These are phyloP conservation scores for Steinernema carpocapsae DNA, from an alignment of 2,888 invertebrate genomes.

Conservation along the genomic window DNA sequence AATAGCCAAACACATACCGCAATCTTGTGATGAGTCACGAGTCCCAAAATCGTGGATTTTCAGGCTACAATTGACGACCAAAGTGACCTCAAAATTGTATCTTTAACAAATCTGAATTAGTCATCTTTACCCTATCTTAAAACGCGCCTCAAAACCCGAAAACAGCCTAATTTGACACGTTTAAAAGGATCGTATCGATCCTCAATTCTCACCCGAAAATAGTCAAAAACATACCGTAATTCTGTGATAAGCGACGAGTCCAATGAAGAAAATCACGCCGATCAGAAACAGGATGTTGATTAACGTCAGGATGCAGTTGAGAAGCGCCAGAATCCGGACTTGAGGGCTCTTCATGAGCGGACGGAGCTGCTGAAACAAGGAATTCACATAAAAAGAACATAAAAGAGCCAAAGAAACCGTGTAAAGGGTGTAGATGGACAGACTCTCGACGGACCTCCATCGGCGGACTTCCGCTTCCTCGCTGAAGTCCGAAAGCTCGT, in stretches of 20 bases:
- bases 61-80: no score
- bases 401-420: neutral
- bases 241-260: neutral
- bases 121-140: no score
- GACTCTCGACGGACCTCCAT: slow-evolving; percentile 5
- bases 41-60: no score
- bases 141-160: no score
- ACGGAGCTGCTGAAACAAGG: neutral
- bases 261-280: neutral
- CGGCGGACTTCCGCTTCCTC: slow-evolving; percentile 6
- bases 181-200: no score
- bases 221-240: neutral
- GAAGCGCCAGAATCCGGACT: neutral
- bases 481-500: slow-evolving; percentile 14
- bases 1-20: no score
- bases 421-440: slow-evolving; percentile 15
- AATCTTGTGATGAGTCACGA: no score
- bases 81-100: no score
- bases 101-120: no score
- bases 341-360: slow-evolving; percentile 10
- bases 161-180: no score
- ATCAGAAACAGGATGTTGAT: neutral
- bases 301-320: slow-evolving; percentile 11
- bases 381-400: no score
- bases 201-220: neutral